These are phyloP conservation scores for Reinhardtius hippoglossoides DNA, from an alignment of 2,113 vertebrate species.

Conservation along the genomic window DNA sequence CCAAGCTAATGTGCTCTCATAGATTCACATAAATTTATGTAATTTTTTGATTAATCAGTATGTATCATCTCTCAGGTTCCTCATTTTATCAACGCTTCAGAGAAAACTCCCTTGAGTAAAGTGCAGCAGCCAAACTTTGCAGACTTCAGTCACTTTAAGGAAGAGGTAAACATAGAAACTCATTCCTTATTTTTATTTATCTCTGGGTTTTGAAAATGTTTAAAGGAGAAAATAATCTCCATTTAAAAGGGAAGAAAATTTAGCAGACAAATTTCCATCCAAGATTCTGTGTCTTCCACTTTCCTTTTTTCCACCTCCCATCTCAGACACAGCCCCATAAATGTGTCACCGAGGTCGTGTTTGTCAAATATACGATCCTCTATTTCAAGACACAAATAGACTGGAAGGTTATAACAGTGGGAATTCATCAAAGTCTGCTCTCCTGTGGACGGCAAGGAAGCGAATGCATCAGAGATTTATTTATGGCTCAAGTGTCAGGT, in stretches of 20 bases:
- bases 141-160: slow-evolving; percentile 82
- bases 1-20: not conserved
- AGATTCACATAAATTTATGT: not conserved
- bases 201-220: not conserved
- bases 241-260: not conserved
- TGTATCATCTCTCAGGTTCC: slow-evolving; percentile 59
- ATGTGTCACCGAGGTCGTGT: slow-evolving; percentile 11
- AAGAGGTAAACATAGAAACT: slow-evolving; percentile 72
- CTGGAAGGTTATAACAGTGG: slow-evolving; percentile 19
- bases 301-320: not conserved
- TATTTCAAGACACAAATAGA: slow-evolving; percentile 31
- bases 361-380: slow-evolving; percentile 17
- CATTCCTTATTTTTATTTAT: not conserved
- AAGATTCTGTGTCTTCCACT: not conserved
- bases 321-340: slow-evolving; percentile 11
- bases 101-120: slow-evolving; percentile 58
- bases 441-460: not conserved
- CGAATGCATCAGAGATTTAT: slow-evolving; percentile 18
- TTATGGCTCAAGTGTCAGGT: slow-evolving; percentile 9
- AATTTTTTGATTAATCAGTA: not conserved
- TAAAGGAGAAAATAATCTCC: no score
- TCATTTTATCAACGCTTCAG: slow-evolving; percentile 59
- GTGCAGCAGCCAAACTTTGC: slow-evolving; percentile 77
- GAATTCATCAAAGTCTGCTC: slow-evolving; percentile 18
- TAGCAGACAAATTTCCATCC: not conserved